Evolutionary conservation across 1,140 invertebrate species (phyloP), one percentile per base, ranked within the genome.

Genomic region (Forficula auricularia): DNA sequence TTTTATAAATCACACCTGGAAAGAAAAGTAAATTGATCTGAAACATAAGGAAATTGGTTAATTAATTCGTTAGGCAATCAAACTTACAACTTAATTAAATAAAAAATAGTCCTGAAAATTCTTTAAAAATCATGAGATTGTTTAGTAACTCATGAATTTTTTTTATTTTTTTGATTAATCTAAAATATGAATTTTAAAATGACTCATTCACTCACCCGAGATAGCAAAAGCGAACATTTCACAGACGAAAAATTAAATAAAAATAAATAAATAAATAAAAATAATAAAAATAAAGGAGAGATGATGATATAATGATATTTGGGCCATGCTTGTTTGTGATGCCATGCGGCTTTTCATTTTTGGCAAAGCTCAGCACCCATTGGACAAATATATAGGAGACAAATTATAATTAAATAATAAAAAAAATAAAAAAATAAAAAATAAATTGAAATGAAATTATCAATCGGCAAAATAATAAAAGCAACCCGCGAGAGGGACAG

Each of bases 361-460:
- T 27, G 22, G 22, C 22, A 27, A 27, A 27, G 22, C 22, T 27
- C 22, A 27, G 22, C 22, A 27, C 22, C 22, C 18, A 20, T n/a
- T 27, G 22, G 22, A 27, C 22, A 31, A 27, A 32, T 14, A n/a
- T 3, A 32, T 12, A n/a, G 3, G 19, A 3, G 13, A 40, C 15
- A 10, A 39, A 39, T 39, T n/a, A 39, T 39, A 14, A 13, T 3
- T 3, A 27, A 15, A 33, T 3, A n/a, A 13, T 37, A 10, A n/a
- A 2, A 42, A 44, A 19, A 27, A 27, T 20, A 45, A 40, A 45
- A 15, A 46, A 42, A 19, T 2, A 13, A 15, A 27, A 22, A 44
- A 40, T 30, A 32, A 19, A 34, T 35, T 6, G 16, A 30, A 44
- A 32, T 38, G n/a, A 30, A 34, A 38, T 43, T 7, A 32, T 19